Percentiles rank a stretch among this genome's conserved stretches.
These are phyloP conservation scores for Sinocyclocheilus maitianheensis DNA, from an alignment of 2,113 vertebrate species.

Conservation along the genomic window DNA sequence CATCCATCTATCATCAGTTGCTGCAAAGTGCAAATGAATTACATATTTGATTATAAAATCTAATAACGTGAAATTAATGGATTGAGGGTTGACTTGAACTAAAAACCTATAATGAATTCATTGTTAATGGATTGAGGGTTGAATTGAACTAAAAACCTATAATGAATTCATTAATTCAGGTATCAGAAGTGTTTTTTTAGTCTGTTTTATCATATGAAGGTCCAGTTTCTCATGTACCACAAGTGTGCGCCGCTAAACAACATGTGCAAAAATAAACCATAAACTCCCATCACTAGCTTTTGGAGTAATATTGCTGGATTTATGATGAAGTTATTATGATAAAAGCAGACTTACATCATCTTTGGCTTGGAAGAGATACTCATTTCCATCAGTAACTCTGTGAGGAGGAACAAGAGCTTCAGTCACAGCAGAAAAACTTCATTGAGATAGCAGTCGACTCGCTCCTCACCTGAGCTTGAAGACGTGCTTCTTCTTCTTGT, in stretches of 20 bases:
- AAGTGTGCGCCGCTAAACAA: background rate
- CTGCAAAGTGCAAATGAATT: background rate
- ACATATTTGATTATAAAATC: background rate
- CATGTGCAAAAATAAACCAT: background rate
- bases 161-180: too few species aligned
- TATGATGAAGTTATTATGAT: background rate
- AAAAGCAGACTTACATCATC: constrained; percentile 85
- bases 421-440: background rate
- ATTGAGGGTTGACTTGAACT: too few species aligned
- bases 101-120: too few species aligned
- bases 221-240: background rate
- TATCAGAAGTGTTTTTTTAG: too few species aligned
- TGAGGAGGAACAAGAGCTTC: constrained; percentile 55
- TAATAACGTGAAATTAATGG: too few species aligned
- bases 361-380: constrained; percentile 99
- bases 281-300: background rate
- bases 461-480: constrained; percentile 93
- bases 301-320: background rate
- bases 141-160: too few species aligned
- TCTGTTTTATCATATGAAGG: background rate
- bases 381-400: constrained; percentile 92
- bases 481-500: constrained; percentile 98
- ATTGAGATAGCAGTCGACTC: constrained; percentile 65
- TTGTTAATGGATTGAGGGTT: too few species aligned
- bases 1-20: too few species aligned